Conservation (phyloP, 2,113 vertebrate genomes). For the Ciconia boyciana region DNA sequence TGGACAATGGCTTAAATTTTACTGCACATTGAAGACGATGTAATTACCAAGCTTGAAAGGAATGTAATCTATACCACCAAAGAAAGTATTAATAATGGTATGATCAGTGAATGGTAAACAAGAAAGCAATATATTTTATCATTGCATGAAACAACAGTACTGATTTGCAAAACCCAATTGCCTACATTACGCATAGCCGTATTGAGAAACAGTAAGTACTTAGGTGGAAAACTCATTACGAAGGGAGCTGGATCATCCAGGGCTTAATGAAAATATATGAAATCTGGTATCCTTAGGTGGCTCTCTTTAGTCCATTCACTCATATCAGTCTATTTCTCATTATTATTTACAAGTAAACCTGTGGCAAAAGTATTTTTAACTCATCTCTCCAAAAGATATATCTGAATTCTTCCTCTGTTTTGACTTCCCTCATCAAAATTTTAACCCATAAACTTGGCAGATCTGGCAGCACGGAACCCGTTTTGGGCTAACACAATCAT, state of each 20-base stretch:
- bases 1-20: background rate
- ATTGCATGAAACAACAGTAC: background rate
- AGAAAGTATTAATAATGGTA: background rate
- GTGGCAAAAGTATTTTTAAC: background rate
- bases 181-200: background rate
- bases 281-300: background rate
- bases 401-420: background rate
- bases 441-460: background rate
- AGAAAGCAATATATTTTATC: background rate
- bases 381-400: background rate
- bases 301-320: background rate
- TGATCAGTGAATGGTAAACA: background rate
- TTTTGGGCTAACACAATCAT: background rate
- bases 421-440: background rate
- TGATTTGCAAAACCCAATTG: background rate
- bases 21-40: background rate
- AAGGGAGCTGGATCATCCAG: background rate
- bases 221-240: background rate
- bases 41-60: background rate
- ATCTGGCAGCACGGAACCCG: rapidly evolving
- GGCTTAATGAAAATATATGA: background rate
- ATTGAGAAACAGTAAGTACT: background rate
- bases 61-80: background rate
- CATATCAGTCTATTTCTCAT: background rate
- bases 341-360: background rate